Evolutionary conservation across 2,113 vertebrate species (phyloP).

Genomic region (Struthio camelus): DNA sequence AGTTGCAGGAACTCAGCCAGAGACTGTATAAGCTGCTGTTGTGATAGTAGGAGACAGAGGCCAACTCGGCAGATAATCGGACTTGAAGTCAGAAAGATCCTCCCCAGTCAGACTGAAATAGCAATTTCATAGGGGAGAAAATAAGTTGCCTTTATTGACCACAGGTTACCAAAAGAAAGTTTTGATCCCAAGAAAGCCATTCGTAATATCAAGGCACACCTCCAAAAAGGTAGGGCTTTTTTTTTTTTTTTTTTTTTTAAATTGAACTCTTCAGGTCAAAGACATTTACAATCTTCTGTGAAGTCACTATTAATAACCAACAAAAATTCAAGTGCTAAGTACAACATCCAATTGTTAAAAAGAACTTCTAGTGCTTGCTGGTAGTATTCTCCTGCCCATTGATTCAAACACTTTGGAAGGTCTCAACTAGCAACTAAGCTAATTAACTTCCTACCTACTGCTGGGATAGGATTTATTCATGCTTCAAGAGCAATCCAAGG

Average conservation of each 20-base stretch:
- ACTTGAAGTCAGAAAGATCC: slow-evolving; percentile 18
- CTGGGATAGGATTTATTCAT: not conserved
- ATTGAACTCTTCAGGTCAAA: not conserved
- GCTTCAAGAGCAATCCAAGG: not conserved
- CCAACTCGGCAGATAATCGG: slow-evolving; percentile 30
- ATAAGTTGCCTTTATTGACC: slow-evolving; percentile 8
- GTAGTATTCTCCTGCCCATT: not conserved
- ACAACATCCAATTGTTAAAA: not conserved
- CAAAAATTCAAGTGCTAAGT: not conserved
- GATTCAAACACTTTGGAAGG: not conserved
- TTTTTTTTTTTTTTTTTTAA: not conserved
- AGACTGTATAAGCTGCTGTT: slow-evolving; percentile 34
- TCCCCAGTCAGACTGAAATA: slow-evolving; percentile 6
- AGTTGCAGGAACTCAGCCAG: slow-evolving; percentile 51
- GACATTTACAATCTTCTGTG: not conserved
- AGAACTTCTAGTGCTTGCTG: not conserved
- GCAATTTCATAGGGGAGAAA: not conserved
- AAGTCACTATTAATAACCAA: not conserved
- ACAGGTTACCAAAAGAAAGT: not conserved
- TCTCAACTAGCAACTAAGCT: not conserved
- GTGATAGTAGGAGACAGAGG: slow-evolving; percentile 51
- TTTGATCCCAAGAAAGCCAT: not conserved
- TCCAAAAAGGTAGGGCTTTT: not conserved
- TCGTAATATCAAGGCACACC: not conserved
- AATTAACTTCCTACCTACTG: not conserved